Conservation (phyloP, 2,888 invertebrate species). For the Capitulum mitella region DNA sequence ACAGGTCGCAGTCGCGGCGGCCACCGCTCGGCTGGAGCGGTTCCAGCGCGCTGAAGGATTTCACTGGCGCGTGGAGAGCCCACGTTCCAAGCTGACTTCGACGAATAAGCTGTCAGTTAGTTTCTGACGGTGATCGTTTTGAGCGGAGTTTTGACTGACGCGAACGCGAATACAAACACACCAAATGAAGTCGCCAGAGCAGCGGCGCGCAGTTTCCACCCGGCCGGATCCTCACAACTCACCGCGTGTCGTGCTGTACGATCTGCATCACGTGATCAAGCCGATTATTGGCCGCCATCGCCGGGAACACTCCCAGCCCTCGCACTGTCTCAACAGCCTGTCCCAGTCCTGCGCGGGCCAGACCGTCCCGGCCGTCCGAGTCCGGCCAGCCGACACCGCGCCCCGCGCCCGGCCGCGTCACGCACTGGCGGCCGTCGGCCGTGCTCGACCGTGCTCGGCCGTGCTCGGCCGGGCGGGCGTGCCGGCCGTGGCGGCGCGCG, state of each 20-base stretch:
- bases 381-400: not conserved
- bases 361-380: not conserved
- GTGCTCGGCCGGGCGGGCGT: not conserved
- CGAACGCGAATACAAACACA: no score
- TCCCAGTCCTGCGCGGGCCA: not conserved
- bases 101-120: no score
- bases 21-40: no score
- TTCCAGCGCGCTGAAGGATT: no score
- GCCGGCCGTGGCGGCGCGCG: not conserved
- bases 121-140: no score
- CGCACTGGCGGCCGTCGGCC: not conserved
- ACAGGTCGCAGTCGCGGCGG: no score
- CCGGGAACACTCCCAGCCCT: not conserved
- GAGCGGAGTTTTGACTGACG: no score
- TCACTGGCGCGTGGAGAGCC: no score
- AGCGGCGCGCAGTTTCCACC: no score
- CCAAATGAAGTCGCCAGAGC: no score
- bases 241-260: not conserved
- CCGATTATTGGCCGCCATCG: constrained; percentile 2
- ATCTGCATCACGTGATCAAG: constrained; percentile 21
- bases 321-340: not conserved
- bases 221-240: no score
- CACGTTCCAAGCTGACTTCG: no score
- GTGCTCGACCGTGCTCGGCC: not conserved
- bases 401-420: not conserved